phyloP scores from a whole-genome alignment of 1,140 invertebrate genomes.

The Drosophila hydei region DNA sequence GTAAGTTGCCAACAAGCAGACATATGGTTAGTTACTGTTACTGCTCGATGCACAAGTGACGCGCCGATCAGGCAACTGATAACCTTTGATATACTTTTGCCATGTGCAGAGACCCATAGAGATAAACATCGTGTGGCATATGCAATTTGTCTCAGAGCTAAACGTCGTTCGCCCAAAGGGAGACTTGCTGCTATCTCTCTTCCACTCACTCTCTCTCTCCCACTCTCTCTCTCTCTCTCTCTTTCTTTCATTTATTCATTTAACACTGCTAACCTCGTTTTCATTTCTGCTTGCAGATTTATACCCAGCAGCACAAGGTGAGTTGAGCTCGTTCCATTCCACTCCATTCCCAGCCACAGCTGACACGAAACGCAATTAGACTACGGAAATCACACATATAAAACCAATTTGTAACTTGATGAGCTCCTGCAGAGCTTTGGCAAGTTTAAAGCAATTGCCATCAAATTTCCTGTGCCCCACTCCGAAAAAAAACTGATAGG shows the following conservation, averaged over 20 bases:
- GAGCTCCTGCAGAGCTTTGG: constrained; percentile 30
- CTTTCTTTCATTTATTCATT: constrained; percentile 8
- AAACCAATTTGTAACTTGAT: constrained; percentile 61
- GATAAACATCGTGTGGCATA: background rate
- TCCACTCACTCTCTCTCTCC: background rate
- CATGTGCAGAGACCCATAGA: background rate
- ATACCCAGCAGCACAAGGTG: constrained; percentile 49
- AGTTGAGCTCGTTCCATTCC: constrained; percentile 32
- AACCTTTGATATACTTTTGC: background rate
- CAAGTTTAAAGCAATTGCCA: constrained; percentile 61
- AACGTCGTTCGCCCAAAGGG: too few relatives aligned
- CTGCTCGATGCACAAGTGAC: background rate
- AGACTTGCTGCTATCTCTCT: background rate
- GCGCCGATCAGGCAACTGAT: background rate
- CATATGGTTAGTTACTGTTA: constrained; percentile 6
- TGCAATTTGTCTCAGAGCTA: too few relatives aligned
- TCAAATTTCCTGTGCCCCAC: constrained; percentile 68
- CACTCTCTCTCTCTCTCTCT: background rate
- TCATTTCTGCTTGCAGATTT: constrained; percentile 50
- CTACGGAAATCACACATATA: constrained; percentile 67
- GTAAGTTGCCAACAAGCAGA: constrained; percentile 26
- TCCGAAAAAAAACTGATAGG: constrained; percentile 36
- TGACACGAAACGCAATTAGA: constrained; percentile 20
- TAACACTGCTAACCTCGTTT: constrained; percentile 55
- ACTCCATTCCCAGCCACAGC: constrained; percentile 8